A percentile compares a stretch with the other conserved stretches of the same genome.
Evolutionary conservation across 2,113 vertebrate genomes (phyloP).

Genomic region (Pluvianellus socialis): DNA sequence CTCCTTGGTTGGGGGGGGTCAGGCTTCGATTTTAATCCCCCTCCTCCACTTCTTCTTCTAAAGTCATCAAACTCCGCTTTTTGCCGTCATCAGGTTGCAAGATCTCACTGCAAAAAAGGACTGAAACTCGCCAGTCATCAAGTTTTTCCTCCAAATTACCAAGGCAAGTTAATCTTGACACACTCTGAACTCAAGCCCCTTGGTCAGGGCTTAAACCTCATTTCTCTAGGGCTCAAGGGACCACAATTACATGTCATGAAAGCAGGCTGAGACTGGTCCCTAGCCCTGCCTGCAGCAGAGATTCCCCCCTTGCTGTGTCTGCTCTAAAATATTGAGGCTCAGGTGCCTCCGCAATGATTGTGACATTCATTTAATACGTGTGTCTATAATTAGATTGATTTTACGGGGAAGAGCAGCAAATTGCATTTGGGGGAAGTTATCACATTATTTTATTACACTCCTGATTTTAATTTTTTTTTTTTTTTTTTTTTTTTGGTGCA

Average conservation of each 20-base stretch:
- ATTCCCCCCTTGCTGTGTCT: background rate
- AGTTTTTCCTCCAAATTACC: background rate
- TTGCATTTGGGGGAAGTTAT: constrained; percentile 48
- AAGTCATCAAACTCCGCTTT: background rate
- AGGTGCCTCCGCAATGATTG: background rate
- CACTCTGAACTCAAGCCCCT: background rate
- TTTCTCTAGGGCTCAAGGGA: background rate
- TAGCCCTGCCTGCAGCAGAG: background rate
- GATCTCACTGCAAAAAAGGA: background rate
- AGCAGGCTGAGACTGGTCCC: background rate
- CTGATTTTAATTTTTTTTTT: background rate
- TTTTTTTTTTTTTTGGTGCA: background rate
- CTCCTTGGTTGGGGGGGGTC: background rate
- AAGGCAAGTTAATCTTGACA: accelerated
- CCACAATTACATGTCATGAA: background rate
- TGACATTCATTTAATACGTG: constrained; percentile 36
- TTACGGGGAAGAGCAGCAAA: constrained; percentile 39
- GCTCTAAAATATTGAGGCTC: background rate
- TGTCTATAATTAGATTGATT: constrained; percentile 61
- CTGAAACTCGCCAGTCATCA: accelerated
- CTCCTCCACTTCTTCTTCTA: background rate
- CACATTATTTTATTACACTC: constrained; percentile 35
- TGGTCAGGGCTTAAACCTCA: background rate
- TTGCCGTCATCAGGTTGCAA: background rate
- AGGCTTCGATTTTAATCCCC: background rate